Evolutionary conservation across 2,113 vertebrate species (phyloP), one percentile per base, ranked within the genome.

Genomic region (Maccullochella peelii): DNA sequence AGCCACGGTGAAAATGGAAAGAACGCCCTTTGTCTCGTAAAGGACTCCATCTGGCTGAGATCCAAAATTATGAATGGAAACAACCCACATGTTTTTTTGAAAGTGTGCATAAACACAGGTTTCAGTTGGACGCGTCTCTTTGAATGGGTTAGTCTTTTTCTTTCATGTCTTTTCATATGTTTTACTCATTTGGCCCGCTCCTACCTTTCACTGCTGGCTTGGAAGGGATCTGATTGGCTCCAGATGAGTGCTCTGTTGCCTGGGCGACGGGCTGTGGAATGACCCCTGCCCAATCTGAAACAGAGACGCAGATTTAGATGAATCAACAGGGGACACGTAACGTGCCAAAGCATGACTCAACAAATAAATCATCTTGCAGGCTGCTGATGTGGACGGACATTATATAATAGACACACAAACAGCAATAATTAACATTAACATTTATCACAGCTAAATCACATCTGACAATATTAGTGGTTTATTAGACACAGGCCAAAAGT

Each of bases 211-310:
- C 7, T 12, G 94, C 88, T 0, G 82, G 85, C 83, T 89, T 95
- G 71, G 78, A 89, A 33, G 80, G 68, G 70, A 83, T 95, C 79
- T 92, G 93, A 87, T 89, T 94, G 86, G 91, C 87, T 92, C 85
- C 94, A 86, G 91, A 91, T 59, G 95, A 87, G 85, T 91, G 92
- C 80, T 95, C 93, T 4, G 92, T 85, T 81, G 94, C 88, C 88
- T 91, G 86, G 79, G 94, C 80, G 62, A 84, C 16, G 59, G 92
- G 55, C 0, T 92, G 92, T 6, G 89, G 86, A 68, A 36, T 90
- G 82, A 77, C 85, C 62, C 91, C 92, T 85, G 94, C 87, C 96
- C 96, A 96, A 75, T 96, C 97, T 98, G 89, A 73, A 95, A 95
- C 10, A 90, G 25, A 93, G 86, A 73, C 52, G 49, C 15, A 54